Evolutionary conservation across 2,113 vertebrate genomes (phyloP).

Genomic region (Megaptera novaeangliae): DNA sequence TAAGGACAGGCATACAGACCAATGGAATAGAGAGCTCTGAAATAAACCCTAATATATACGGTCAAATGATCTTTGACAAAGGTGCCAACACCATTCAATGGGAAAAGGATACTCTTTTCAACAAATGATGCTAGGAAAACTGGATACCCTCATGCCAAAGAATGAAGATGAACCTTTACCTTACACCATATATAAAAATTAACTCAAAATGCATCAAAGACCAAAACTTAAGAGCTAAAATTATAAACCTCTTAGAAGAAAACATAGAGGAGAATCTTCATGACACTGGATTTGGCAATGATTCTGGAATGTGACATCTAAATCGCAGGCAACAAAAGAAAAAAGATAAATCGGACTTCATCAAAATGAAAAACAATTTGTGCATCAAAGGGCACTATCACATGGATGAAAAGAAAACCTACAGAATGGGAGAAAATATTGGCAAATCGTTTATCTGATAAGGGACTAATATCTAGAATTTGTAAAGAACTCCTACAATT

Average conservation of each 20-base stretch:
- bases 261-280: not conserved
- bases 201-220: not conserved
- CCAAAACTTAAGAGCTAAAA: slow-evolving; percentile 23
- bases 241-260: slow-evolving; percentile 2
- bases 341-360: not conserved
- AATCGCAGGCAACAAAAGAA: not conserved
- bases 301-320: not conserved
- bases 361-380: slow-evolving; percentile 1
- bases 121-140: not conserved
- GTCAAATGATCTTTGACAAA: not conserved
- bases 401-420: not conserved
- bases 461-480: not conserved
- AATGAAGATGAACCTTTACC: not conserved
- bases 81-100: not conserved
- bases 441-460: not conserved
- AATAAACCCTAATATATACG: not conserved
- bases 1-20: not conserved
- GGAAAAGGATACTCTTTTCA: slow-evolving; percentile 9
- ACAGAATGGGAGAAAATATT: not conserved
- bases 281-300: not conserved
- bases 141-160: not conserved
- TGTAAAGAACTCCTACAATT: not conserved
- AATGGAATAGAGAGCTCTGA: not conserved
- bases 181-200: not conserved
- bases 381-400: not conserved